Conservation (phyloP, 2,797 vertebrate species). For the Premnoplex brunnescens region DNA sequence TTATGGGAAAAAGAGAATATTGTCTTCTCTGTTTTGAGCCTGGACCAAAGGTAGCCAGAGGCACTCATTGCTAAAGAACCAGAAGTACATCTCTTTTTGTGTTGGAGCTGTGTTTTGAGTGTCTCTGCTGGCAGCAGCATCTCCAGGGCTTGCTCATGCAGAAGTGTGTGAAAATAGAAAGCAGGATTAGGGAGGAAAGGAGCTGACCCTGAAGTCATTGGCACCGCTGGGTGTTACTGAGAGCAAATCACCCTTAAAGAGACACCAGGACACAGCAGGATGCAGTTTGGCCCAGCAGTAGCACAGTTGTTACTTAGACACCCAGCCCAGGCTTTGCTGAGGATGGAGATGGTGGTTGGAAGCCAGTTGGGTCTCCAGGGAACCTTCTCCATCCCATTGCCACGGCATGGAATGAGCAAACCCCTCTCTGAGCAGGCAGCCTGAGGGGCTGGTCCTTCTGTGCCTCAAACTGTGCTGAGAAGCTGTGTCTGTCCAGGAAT, state of each 20-base stretch:
- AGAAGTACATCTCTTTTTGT: neutral
- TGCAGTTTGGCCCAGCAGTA: neutral
- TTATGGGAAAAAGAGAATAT: neutral
- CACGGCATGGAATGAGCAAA: neutral
- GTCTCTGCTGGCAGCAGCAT: neutral
- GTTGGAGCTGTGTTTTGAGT: neutral
- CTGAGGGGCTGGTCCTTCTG: rapidly evolving
- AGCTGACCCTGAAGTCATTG: neutral
- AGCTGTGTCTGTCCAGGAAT: neutral
- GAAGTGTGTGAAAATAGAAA: neutral
- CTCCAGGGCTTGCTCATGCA: neutral
- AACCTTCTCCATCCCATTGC: neutral
- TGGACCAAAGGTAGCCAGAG: neutral
- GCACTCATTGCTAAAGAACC: neutral
- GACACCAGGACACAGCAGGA: neutral
- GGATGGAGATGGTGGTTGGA: neutral
- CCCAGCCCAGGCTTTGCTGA: neutral
- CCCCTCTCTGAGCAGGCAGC: neutral
- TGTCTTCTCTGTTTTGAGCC: neutral
- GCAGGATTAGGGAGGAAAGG: neutral
- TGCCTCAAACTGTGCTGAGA: neutral
- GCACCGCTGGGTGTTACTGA: neutral
- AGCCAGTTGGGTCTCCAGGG: neutral
- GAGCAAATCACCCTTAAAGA: neutral
- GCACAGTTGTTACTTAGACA: neutral